Percentiles rank a stretch among this genome's conserved stretches.
phyloP scores from a whole-genome alignment of 2,113 vertebrate species.

The Phoenicopterus ruber region DNA sequence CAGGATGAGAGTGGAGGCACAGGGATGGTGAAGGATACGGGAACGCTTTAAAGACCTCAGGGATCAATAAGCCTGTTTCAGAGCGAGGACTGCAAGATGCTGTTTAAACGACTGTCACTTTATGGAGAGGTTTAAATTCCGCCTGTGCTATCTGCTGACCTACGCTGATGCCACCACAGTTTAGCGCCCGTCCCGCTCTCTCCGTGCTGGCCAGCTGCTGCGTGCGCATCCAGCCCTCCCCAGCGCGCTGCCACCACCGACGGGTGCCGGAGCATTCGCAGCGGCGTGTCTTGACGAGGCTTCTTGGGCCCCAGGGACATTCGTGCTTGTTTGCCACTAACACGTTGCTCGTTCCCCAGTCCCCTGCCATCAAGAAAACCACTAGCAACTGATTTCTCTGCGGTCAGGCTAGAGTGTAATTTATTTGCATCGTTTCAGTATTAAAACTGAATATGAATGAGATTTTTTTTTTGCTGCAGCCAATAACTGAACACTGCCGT shows the following conservation, averaged over 20 bases:
- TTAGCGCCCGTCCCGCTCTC: rapidly evolving
- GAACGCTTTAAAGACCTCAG: not conserved
- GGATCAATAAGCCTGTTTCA: not conserved
- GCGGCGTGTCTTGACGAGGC: rapidly evolving
- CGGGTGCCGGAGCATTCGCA: not conserved
- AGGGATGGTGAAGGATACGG: not conserved
- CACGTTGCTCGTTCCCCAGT: not conserved
- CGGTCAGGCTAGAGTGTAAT: not conserved
- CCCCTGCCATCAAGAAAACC: not conserved
- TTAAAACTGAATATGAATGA: not conserved
- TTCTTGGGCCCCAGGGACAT: not conserved
- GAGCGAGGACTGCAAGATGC: not conserved
- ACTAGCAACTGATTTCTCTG: not conserved
- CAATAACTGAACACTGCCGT: not conserved
- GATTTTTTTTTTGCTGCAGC: not conserved
- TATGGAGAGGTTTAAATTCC: not conserved
- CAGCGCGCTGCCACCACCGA: not conserved
- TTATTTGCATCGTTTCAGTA: not conserved
- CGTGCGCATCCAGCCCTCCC: not conserved
- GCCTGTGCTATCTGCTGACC: not conserved
- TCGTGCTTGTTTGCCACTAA: not conserved
- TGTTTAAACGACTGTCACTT: not conserved
- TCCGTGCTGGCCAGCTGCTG: not conserved
- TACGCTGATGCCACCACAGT: not conserved
- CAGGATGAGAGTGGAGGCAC: not conserved